Evolutionary conservation across 1,140 invertebrate species (phyloP).

Genomic region (Zaprionus gabonicus): DNA sequence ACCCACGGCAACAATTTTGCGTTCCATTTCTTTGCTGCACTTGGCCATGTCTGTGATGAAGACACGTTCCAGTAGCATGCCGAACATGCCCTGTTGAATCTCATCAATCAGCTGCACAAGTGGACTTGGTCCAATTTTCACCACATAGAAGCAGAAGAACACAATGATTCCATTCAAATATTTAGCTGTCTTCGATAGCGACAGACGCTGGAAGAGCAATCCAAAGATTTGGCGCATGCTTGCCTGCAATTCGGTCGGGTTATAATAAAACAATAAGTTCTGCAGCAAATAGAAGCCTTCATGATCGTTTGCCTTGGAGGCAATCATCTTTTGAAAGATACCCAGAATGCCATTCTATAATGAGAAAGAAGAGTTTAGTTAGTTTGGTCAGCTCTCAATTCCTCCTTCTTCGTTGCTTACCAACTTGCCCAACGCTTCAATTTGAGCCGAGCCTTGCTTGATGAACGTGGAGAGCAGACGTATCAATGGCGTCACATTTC

Average conservation of each 20-base stretch:
- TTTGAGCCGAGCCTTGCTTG: slow-evolving; percentile 89
- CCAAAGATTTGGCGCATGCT: slow-evolving; percentile 96
- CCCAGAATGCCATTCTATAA: slow-evolving; percentile 92
- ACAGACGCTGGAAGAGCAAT: slow-evolving; percentile 95
- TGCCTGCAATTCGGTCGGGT: slow-evolving; percentile 87
- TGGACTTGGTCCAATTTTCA: slow-evolving; percentile 90
- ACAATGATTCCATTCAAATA: slow-evolving; percentile 95
- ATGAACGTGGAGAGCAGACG: slow-evolving; percentile 95
- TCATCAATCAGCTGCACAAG: slow-evolving; percentile 93
- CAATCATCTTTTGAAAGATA: slow-evolving; percentile 98
- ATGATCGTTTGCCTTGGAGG: slow-evolving; percentile 97
- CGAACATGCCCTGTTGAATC: slow-evolving; percentile 97
- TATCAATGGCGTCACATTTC: slow-evolving; percentile 96
- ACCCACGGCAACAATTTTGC: slow-evolving; percentile 95
- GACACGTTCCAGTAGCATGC: slow-evolving; percentile 96
- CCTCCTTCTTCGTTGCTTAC: slow-evolving; percentile 80
- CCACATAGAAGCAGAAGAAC: slow-evolving; percentile 94
- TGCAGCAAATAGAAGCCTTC: slow-evolving; percentile 97
- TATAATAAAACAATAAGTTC: slow-evolving; percentile 91
- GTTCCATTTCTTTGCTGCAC: slow-evolving; percentile 91
- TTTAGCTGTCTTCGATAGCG: slow-evolving; percentile 97
- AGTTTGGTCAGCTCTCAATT: no score
- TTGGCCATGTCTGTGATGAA: slow-evolving; percentile 94
- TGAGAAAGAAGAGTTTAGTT: background rate
- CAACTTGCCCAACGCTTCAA: slow-evolving; percentile 89